Percentiles rank a stretch among this genome's conserved stretches.
Conservation (phyloP, 2,797 vertebrate genomes). For the Sphenopsis melanotis region DNA sequence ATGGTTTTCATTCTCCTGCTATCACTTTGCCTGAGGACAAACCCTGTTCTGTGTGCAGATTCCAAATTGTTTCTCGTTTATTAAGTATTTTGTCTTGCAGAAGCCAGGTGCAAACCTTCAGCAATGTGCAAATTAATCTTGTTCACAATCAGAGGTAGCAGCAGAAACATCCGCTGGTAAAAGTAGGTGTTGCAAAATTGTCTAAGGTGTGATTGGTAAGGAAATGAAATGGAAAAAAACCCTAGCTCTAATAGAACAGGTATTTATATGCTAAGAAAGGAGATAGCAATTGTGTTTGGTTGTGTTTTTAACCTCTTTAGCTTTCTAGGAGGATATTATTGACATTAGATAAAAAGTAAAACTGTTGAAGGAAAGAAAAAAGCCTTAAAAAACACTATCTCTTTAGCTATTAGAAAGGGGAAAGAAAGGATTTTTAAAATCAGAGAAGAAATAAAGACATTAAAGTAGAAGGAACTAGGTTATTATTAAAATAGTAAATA, state of each 20-base stretch:
- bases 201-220: not conserved
- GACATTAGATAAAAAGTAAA: not conserved
- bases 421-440: not conserved
- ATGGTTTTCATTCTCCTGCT: not conserved
- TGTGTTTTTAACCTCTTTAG: constrained; percentile 3
- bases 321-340: not conserved
- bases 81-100: not conserved
- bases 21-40: not conserved
- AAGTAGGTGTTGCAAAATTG: not conserved
- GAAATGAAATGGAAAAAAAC: not conserved
- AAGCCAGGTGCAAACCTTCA: not conserved
- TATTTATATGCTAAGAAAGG: not conserved
- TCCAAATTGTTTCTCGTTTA: not conserved
- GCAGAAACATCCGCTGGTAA: not conserved
- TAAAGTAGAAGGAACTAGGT: not conserved
- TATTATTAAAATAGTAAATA: not conserved
- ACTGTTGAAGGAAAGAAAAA: not conserved
- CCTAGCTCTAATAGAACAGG: not conserved
- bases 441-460: not conserved
- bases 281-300: not conserved
- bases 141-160: not conserved
- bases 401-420: not conserved
- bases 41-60: not conserved
- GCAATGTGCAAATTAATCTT: constrained; percentile 27
- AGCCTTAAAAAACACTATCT: not conserved